A percentile compares a stretch with the other conserved stretches of the same genome.
Conservation (phyloP, 2,888 invertebrate genomes). For the Sinopyrophorus schimmeli region DNA sequence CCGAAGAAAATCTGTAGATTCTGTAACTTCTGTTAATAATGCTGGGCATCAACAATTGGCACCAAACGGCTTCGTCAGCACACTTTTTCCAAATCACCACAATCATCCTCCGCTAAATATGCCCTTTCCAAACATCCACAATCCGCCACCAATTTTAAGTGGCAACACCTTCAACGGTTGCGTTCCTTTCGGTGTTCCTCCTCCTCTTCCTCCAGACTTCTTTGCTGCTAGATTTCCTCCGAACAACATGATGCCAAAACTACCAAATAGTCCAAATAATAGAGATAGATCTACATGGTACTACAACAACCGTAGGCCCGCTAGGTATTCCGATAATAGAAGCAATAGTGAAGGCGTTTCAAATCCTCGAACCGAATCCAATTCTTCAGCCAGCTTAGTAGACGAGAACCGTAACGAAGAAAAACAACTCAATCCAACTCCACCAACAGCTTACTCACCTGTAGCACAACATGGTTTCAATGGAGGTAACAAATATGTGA, state of each 20-base stretch:
- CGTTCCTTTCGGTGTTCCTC: background rate
- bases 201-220: conserved; percentile 2
- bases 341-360: conserved; percentile 40
- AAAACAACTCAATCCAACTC: conserved; percentile 25
- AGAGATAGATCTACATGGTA: conserved; percentile 8
- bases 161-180: conserved; percentile 14
- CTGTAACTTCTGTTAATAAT: conserved; percentile 4
- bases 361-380: conserved; percentile 45
- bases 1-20: conserved; percentile 37
- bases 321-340: too few species aligned
- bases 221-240: background rate
- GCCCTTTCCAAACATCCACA: too few species aligned
- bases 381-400: conserved; percentile 44
- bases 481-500: conserved; percentile 12
- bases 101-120: too few species aligned
- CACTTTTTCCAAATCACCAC: conserved; percentile 14
- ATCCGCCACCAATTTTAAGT: conserved; percentile 1
- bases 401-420: conserved; percentile 33
- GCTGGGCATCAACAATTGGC: conserved; percentile 2
- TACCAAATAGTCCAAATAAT: background rate
- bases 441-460: conserved; percentile 29
- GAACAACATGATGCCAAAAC: background rate
- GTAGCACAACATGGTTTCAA: conserved; percentile 18
- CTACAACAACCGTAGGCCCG: conserved; percentile 8
- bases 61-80: conserved; percentile 18